These are phyloP conservation scores for Gryllus longicercus DNA, from an alignment of 2,888 invertebrate genomes.

Conservation along the genomic window DNA sequence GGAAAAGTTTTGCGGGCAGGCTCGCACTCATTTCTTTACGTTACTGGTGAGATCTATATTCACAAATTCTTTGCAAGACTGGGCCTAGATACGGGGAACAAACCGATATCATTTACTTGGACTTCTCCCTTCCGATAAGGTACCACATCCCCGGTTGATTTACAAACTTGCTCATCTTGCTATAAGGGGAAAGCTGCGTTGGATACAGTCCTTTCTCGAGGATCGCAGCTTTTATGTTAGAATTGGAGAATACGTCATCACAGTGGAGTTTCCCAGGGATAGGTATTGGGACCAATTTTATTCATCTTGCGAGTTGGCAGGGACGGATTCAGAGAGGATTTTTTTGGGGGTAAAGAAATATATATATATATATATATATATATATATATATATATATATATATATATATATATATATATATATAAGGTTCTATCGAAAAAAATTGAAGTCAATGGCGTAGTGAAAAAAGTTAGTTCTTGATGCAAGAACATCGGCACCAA, in stretches of 20 bases:
- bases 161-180: background rate
- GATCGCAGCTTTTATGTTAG: background rate
- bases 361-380: too few species aligned
- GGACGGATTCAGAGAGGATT: too few species aligned
- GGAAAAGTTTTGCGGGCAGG: background rate
- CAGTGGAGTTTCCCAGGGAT: background rate
- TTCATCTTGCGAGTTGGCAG: background rate
- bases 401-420: too few species aligned
- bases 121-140: background rate
- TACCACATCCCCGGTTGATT: background rate
- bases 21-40: background rate
- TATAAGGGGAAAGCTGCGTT: background rate
- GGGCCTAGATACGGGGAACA: background rate
- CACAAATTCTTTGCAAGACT: background rate
- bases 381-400: too few species aligned
- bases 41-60: background rate
- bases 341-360: too few species aligned
- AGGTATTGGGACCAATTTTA: background rate
- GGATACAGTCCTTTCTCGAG: background rate
- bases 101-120: background rate
- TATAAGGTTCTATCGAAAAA: too few species aligned
- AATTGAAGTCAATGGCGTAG: too few species aligned
- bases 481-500: too few species aligned
- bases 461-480: too few species aligned
- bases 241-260: background rate